Evolutionary conservation across 2,888 invertebrate species (phyloP).

Genomic region (Pyrrhosoma nymphula): DNA sequence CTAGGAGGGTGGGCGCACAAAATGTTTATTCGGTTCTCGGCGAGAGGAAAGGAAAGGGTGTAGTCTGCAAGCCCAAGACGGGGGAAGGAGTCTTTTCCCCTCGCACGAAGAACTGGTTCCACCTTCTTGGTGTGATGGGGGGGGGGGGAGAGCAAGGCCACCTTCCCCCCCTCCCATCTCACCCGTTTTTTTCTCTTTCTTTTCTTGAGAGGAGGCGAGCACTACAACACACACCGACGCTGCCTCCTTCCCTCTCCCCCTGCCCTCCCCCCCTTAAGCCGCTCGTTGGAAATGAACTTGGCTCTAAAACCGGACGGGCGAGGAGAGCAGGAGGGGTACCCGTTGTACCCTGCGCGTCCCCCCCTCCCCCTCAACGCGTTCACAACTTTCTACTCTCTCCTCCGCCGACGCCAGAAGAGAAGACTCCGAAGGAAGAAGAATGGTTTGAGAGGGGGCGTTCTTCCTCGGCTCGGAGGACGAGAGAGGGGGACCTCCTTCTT

Average conservation of each 20-base stretch:
- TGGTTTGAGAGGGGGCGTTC: too few species aligned
- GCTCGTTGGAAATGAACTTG: constrained; percentile 52
- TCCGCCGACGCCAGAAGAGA: background rate
- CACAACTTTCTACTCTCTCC: constrained; percentile 59
- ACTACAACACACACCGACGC: background rate
- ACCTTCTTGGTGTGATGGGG: background rate
- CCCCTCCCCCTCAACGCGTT: background rate
- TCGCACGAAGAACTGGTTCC: constrained; percentile 41
- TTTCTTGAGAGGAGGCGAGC: background rate
- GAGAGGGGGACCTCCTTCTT: background rate
- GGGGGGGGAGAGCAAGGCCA: constrained; percentile 46
- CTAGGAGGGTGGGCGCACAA: background rate
- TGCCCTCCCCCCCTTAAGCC: background rate
- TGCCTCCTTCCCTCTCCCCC: background rate
- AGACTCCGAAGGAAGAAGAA: background rate
- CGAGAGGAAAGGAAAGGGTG: background rate
- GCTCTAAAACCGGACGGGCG: constrained; percentile 60
- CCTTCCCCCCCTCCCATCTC: background rate
- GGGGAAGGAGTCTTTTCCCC: background rate
- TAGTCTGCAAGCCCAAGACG: background rate
- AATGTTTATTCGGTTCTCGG: background rate
- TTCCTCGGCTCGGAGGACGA: background rate
- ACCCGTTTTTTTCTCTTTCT: background rate
- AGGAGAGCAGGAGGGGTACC: background rate
- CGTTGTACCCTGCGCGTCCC: background rate